Evolutionary conservation across 2,113 vertebrate species (phyloP), one percentile per base, ranked within the genome.

Genomic region (Coreoperca whiteheadi): DNA sequence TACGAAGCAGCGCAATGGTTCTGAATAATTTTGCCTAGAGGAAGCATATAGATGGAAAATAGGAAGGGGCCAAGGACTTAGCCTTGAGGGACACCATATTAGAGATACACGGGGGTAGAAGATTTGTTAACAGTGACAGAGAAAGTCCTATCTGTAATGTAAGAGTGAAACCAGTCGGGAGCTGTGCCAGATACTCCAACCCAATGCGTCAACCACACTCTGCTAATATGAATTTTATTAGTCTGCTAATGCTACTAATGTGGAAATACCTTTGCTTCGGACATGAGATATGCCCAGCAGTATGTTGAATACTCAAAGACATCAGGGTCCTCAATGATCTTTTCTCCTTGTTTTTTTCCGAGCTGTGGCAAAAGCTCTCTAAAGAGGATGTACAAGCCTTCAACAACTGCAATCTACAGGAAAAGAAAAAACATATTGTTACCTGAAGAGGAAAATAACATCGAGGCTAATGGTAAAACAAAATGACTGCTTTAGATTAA

Each of bases 381-480:
- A 57, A 93, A 94, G 8, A 94, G 91, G 25, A 63, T 30, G 82
- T 93, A 94, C 46, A 94, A 61, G 28, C 89, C 91, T 75, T 94
- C 93, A 25, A 91, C 39, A 9, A 78, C 21, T 0, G 88, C 89
- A 1, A 94, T 89, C 93, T 94, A 61, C 4, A 64, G 50, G 32
- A 14, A 71, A 66, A 74, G 0, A 64, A 48, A 6, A 53, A 5
- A 21, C 20, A 10, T 10, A 41, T 3, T 20, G n/a, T 34, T 23
- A 66, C 18, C 14, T 2, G 6, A 50, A 16, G 20, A 79, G 28
- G 14, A 43, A 30, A 56, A n/a, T 30, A 5, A 21, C 3, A 6
- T 39, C 25, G 54, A 25, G 15, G 25, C 23, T 18, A 54, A 6
- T 11, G 3, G 6, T 39, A 4, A 51, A 46, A 25, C 15, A 64